Evolutionary conservation across 2,797 vertebrate species (phyloP).

Genomic region (Hippocampus kuda): DNA sequence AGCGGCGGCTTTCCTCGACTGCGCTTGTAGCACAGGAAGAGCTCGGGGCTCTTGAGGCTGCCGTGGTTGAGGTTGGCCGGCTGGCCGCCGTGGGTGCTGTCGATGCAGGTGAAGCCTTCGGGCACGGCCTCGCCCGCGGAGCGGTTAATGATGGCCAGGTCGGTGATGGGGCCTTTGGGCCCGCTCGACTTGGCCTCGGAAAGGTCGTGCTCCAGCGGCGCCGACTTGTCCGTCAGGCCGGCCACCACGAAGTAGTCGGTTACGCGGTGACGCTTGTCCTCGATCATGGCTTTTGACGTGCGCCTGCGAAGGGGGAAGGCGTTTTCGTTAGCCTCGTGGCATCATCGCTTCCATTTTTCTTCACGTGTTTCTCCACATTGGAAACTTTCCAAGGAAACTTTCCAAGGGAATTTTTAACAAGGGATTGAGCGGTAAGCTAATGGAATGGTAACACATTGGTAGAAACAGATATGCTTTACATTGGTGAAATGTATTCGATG

Average conservation of each 20-base stretch:
- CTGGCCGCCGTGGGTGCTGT: constrained; percentile 82
- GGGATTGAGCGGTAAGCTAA: too few relatives aligned
- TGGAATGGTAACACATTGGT: too few relatives aligned
- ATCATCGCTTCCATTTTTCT: too few relatives aligned
- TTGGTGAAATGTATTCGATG: too few relatives aligned
- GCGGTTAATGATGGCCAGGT: constrained; percentile 88
- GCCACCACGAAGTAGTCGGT: constrained; percentile 98
- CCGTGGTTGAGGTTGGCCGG: constrained; percentile 96
- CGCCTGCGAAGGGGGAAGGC: background rate
- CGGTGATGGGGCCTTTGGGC: constrained; percentile 91
- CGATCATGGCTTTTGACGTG: constrained; percentile 76
- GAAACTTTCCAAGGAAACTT: too few relatives aligned
- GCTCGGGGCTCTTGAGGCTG: constrained; percentile 92
- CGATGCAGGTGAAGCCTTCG: constrained; percentile 93
- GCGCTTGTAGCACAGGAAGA: constrained; percentile 93
- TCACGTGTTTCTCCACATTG: too few relatives aligned
- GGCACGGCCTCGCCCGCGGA: constrained; percentile 88
- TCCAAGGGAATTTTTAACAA: too few relatives aligned
- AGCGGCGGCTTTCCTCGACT: constrained; percentile 83
- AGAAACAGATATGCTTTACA: too few relatives aligned
- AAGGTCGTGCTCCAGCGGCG: constrained; percentile 85
- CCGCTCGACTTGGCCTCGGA: constrained; percentile 81
- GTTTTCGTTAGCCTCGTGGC: background rate
- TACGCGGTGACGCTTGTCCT: constrained; percentile 94
- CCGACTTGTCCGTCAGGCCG: constrained; percentile 86